Percentiles rank a stretch among this genome's conserved stretches.
Evolutionary conservation across 2,797 vertebrate species (phyloP).

Genomic region (Tenualosa thibaudeaui): DNA sequence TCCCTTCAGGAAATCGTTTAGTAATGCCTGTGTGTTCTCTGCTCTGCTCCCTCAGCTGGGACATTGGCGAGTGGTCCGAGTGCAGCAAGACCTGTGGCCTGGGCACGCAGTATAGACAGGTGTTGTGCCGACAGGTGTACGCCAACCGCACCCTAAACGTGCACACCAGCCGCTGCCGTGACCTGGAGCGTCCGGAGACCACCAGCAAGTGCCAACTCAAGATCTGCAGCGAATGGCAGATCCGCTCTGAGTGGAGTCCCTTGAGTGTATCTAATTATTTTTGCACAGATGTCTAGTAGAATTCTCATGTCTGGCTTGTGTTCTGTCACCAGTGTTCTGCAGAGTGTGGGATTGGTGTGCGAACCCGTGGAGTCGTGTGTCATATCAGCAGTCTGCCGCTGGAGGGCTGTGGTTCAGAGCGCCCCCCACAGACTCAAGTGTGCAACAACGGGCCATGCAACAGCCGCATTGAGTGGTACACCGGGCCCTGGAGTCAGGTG

Average conservation of each 20-base stretch:
- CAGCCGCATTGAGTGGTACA: constrained; percentile 89
- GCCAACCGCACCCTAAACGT: constrained; percentile 90
- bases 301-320: background rate
- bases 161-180: constrained; percentile 83
- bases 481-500: constrained; percentile 94
- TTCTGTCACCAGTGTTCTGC: constrained; percentile 68
- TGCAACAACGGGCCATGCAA: constrained; percentile 88
- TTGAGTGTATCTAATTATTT: constrained; percentile 67
- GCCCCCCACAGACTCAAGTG: constrained; percentile 76
- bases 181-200: constrained; percentile 89
- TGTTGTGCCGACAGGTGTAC: constrained; percentile 90
- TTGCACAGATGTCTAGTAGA: background rate
- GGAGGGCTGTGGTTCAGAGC: constrained; percentile 87
- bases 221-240: constrained; percentile 99
- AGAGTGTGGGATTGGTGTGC: constrained; percentile 81
- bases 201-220: constrained; percentile 93
- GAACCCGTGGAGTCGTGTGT: constrained; percentile 84
- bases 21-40: background rate
- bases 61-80: constrained; percentile 96
- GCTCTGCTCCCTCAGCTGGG: constrained; percentile 79
- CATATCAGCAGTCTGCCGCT: constrained; percentile 87
- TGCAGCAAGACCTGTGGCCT: constrained; percentile 94
- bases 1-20: background rate
- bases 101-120: constrained; percentile 93
- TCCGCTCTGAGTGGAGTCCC: constrained; percentile 90